These are phyloP conservation scores for Schizopygopsis malacanthus DNA, from an alignment of 2,797 vertebrate species.

Conservation along the genomic window DNA sequence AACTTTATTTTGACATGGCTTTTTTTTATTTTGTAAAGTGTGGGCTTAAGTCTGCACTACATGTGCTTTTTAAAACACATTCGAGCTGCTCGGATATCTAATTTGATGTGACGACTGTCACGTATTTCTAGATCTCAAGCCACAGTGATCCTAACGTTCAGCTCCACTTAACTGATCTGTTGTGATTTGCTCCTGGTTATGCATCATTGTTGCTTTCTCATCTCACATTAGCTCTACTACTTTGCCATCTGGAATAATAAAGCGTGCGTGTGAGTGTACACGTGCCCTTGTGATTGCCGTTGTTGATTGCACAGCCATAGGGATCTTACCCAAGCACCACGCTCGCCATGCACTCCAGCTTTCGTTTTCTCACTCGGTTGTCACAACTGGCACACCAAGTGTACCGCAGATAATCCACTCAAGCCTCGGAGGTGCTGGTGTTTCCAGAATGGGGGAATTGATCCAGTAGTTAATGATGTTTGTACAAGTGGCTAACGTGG, in stretches of 20 bases:
- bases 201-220: slow-evolving; percentile 78
- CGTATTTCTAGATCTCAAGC: slow-evolving; percentile 68
- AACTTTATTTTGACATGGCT: not conserved
- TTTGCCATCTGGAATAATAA: slow-evolving; percentile 80
- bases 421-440: slow-evolving; percentile 23
- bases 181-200: slow-evolving; percentile 79
- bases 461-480: slow-evolving; percentile 55
- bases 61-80: not conserved
- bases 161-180: slow-evolving; percentile 81
- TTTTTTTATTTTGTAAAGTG: not conserved
- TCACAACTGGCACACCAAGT: slow-evolving; percentile 78
- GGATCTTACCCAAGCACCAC: slow-evolving; percentile 76
- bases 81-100: slow-evolving; percentile 43
- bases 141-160: slow-evolving; percentile 73
- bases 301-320: slow-evolving; percentile 79
- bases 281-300: slow-evolving; percentile 69
- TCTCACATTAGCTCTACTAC: slow-evolving; percentile 76
- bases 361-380: slow-evolving; percentile 80
- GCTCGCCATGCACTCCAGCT: slow-evolving; percentile 68
- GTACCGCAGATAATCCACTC: slow-evolving; percentile 69
- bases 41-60: not conserved
- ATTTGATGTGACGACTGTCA: slow-evolving; percentile 55
- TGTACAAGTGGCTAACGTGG: slow-evolving; percentile 38
- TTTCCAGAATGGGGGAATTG: slow-evolving; percentile 35
- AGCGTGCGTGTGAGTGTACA: slow-evolving; percentile 67